phyloP scores from a whole-genome alignment of 2,113 vertebrate species.

The Acrocephalus arundinaceus region DNA sequence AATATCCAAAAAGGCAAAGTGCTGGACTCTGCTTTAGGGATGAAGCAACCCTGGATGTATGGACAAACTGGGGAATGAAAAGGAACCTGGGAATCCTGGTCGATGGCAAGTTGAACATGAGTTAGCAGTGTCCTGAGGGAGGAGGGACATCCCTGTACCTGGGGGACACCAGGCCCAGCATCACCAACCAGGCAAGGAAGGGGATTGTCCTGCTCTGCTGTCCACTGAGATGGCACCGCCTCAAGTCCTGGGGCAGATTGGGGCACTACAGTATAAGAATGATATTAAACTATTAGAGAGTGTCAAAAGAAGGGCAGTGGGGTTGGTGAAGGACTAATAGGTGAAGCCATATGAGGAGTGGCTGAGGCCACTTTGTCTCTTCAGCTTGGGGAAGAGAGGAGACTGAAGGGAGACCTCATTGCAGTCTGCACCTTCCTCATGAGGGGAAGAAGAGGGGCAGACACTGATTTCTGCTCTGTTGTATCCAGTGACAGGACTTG shows the following conservation, averaged over 20 bases:
- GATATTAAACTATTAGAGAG: background rate
- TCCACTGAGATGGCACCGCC: background rate
- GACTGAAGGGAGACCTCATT: background rate
- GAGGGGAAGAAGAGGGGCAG: background rate
- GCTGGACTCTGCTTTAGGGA: background rate
- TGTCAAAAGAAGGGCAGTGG: background rate
- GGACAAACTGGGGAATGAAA: too few relatives aligned
- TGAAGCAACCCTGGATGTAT: background rate
- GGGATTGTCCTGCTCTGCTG: background rate
- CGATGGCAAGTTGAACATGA: accelerated
- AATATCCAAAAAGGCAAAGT: background rate
- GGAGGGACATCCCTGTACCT: too few relatives aligned
- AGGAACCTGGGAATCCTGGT: background rate
- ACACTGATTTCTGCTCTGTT: background rate
- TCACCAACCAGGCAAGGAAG: background rate
- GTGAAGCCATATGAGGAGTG: background rate
- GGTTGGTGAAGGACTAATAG: background rate
- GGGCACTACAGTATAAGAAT: too few relatives aligned
- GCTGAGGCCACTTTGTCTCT: background rate
- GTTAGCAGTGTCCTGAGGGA: background rate
- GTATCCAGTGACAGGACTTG: background rate
- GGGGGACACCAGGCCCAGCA: background rate
- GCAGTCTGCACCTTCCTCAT: background rate
- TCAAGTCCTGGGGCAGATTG: background rate
- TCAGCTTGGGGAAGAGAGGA: background rate